These are phyloP conservation scores for Esox masquinongy DNA, from an alignment of 2,797 vertebrate genomes.

Conservation along the genomic window DNA sequence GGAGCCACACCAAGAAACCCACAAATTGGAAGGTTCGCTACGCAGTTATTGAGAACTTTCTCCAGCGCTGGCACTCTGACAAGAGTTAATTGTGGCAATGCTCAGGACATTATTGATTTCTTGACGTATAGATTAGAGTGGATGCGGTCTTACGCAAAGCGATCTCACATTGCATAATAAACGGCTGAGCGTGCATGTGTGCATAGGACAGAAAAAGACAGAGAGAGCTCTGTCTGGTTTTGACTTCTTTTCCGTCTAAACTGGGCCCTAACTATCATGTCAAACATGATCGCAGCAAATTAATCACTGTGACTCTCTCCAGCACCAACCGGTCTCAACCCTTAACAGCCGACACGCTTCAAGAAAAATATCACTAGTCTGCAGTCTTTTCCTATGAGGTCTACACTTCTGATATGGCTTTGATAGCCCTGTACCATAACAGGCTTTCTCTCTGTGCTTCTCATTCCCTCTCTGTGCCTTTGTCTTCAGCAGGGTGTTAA, in stretches of 20 bases:
- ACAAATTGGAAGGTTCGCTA: conserved; percentile 82
- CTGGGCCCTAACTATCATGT: conserved; percentile 57
- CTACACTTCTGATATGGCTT: conserved; percentile 44
- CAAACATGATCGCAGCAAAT: conserved; percentile 64
- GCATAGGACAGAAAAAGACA: conserved; percentile 1
- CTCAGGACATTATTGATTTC: conserved; percentile 63
- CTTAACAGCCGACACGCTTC: conserved; percentile 51
- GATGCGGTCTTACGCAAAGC: conserved; percentile 48
- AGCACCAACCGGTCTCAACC: conserved; percentile 55
- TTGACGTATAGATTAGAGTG: conserved; percentile 63
- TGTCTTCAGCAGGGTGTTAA: conserved; percentile 59
- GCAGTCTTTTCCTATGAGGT: conserved; percentile 37
- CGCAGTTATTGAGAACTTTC: conserved; percentile 76
- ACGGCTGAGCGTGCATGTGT: conserved; percentile 28
- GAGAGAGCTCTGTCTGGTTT: conserved; percentile 43
- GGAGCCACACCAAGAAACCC: conserved; percentile 76
- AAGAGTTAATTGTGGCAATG: conserved; percentile 65
- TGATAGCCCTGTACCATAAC: conserved; percentile 49
- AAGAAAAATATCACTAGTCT: conserved; percentile 36
- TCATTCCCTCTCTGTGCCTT: conserved; percentile 49
- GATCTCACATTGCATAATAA: conserved; percentile 59
- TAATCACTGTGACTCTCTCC: conserved; percentile 51
- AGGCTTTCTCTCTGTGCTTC: conserved; percentile 47
- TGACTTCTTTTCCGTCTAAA: conserved; percentile 55
- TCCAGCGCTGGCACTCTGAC: conserved; percentile 63